phyloP scores from a whole-genome alignment of 2,888 invertebrate genomes.

The Pseudococcus longispinus region DNA sequence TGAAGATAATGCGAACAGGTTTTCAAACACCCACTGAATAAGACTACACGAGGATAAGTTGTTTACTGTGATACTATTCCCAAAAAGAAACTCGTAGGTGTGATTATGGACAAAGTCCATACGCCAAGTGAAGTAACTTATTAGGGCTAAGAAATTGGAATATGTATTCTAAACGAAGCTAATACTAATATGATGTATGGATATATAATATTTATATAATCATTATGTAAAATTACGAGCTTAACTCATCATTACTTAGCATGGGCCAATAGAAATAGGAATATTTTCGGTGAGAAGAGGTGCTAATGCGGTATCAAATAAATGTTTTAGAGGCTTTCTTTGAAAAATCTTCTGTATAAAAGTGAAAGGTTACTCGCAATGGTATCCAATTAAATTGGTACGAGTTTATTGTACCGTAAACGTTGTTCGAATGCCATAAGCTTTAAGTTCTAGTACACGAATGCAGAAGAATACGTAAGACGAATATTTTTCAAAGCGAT shows the following conservation, averaged over 20 bases:
- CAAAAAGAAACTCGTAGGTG: not conserved
- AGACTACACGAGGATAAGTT: conserved; percentile 13
- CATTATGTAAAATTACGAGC: conserved; percentile 16
- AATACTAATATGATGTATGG: too few relatives aligned
- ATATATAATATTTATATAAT: conserved; percentile 37
- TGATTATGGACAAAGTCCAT: conserved; percentile 17
- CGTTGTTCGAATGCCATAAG: conserved; percentile 3
- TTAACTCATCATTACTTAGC: conserved; percentile 7
- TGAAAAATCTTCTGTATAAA: not conserved
- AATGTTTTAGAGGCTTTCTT: conserved; percentile 13
- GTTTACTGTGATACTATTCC: conserved; percentile 10
- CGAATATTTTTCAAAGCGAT: conserved; percentile 7
- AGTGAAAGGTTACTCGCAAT: conserved; percentile 30
- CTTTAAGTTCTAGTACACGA: conserved; percentile 26
- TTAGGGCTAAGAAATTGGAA: conserved; percentile 1
- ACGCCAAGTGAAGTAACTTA: not conserved
- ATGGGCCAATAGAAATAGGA: not conserved
- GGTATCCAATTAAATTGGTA: conserved; percentile 11
- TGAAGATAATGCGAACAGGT: conserved; percentile 31
- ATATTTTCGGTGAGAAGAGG: not conserved
- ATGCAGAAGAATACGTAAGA: not conserved
- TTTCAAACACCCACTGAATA: conserved; percentile 30
- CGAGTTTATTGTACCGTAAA: conserved; percentile 31
- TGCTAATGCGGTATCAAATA: conserved; percentile 32
- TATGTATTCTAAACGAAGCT: not conserved